Evolutionary conservation across 2,888 invertebrate species (phyloP).

Genomic region (Syrista parreyssii): DNA sequence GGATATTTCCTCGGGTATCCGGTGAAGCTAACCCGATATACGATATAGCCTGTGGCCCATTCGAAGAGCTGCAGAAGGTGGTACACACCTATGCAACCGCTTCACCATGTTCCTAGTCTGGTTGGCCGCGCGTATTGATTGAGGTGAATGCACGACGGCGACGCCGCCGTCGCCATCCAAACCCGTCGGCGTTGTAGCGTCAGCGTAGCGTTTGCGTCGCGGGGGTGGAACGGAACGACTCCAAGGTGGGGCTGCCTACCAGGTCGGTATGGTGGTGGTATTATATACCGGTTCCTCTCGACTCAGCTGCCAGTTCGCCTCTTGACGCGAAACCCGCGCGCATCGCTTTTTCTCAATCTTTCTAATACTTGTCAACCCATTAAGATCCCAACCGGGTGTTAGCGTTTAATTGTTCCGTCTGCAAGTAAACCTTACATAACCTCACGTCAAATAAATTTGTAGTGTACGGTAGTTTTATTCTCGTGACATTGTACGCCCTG

Average conservation of each 20-base stretch:
- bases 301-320: conserved; percentile 56
- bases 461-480: neutral
- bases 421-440: neutral
- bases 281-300: conserved; percentile 60
- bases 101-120: conserved; percentile 1
- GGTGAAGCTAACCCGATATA: neutral
- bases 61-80: neutral
- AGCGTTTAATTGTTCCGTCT: neutral
- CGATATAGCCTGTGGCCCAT: neutral
- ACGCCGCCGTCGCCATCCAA: conserved; percentile 22
- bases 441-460: neutral
- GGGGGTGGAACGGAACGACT: conserved; percentile 30
- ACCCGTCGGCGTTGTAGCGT: conserved; percentile 8
- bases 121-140: conserved; percentile 50
- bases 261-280: conserved; percentile 70
- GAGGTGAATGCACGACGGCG: conserved; percentile 58
- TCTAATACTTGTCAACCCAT: neutral
- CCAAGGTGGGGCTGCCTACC: conserved; percentile 55
- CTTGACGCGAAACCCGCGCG: conserved; percentile 43
- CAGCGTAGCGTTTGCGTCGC: conserved; percentile 22
- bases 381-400: neutral
- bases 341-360: neutral
- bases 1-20: too few species aligned
- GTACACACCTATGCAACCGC: neutral
- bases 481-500: neutral